Evolutionary conservation across 2,888 invertebrate genomes (phyloP), one percentile per base, ranked within the genome.

Genomic region (Lysandra coridon): DNA sequence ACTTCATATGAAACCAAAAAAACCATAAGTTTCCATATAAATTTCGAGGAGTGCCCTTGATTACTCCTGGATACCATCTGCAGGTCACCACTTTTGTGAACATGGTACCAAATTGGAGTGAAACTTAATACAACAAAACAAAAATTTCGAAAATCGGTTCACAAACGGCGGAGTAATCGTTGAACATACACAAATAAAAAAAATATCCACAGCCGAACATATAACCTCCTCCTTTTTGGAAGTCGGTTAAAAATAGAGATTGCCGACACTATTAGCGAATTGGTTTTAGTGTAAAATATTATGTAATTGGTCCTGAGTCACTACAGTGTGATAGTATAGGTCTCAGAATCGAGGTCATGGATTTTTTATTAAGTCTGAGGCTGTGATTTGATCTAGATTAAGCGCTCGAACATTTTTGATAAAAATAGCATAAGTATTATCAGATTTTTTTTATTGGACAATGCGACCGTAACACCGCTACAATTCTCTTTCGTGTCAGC

Each of bases 271-370:
- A 14, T 2, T 17, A 57, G 57, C 57, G 14, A 57, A 17, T 57
- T 17, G 4, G 17, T 57, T 49, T 49, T 49, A 49, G 49, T 49
- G 49, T 49, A 49, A 62, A 23, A 62, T 62, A 23, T 62, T 62
- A 62, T 62, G 2, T 62, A 23, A 6, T 62, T 62, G 2, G 23
- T 23, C 62, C 62, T 62, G 60, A 62, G 60, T 62, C 60, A 23
- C 23, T 62, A 30, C 64, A 30, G 30, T 64, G 30, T 64, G 64
- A 64, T 4, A 30, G 64, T 64, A 64, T 64, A 64, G 10, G 30
- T 64, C 23, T 64, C 64, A 64, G 64, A 64, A 64, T 64, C 30
- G 64, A 64, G 64, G 64, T 30, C 64, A 64, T 64, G 64, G 64
- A 30, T 64, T 64, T 64, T 30, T 30, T 49, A 49, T 23, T 30